Evolutionary conservation across 1,140 invertebrate species (phyloP).

Genomic region (Penaeus vannamei): DNA sequence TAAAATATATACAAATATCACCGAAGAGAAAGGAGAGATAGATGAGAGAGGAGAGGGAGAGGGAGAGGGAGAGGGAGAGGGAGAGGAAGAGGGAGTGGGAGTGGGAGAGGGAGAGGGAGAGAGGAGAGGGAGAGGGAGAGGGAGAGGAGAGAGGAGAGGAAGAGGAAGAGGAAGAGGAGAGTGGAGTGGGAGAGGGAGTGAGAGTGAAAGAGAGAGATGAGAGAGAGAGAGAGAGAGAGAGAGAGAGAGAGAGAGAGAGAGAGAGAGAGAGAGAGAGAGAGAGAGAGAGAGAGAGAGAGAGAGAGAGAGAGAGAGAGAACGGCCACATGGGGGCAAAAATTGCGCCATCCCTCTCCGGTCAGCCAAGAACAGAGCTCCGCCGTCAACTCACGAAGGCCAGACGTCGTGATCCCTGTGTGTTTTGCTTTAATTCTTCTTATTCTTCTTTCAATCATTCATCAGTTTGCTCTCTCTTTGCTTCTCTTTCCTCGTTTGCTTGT

Average conservation of each 20-base stretch:
- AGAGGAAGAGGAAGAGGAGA: constrained; percentile 11
- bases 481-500: no score
- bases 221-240: background rate
- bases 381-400: no score
- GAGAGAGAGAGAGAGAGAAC: no score
- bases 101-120: constrained; percentile 13
- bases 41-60: background rate
- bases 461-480: no score
- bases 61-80: background rate
- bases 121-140: constrained; percentile 17
- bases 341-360: no score
- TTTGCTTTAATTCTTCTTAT: no score
- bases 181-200: background rate
- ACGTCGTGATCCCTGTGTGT: no score
- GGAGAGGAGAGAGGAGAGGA: background rate
- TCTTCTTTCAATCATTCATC: no score
- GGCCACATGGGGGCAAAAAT: no score
- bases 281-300: no score
- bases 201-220: background rate
- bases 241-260: background rate
- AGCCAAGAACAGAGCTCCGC: no score
- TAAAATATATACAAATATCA: background rate
- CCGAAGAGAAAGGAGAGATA: background rate
- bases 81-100: background rate
- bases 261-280: background rate